These are phyloP conservation scores for Solenopsis fugax DNA, from an alignment of 1,140 invertebrate genomes.

Conservation along the genomic window DNA sequence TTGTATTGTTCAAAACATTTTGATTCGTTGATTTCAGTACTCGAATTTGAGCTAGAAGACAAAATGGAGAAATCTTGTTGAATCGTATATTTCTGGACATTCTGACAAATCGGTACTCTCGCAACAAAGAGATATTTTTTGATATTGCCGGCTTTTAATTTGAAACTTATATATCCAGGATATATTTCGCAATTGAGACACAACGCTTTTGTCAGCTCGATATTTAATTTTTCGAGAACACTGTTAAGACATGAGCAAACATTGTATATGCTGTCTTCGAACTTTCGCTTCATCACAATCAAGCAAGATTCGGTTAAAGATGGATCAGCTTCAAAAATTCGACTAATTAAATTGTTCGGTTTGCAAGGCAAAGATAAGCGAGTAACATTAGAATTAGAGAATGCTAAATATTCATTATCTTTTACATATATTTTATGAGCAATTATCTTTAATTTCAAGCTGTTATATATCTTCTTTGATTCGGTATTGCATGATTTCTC, in stretches of 20 bases:
- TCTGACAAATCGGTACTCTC: conserved; percentile 66
- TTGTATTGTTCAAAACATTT: neutral
- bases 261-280: conserved; percentile 57
- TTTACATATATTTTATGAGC: conserved; percentile 10
- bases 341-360: conserved; percentile 57
- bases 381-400: neutral
- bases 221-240: conserved; percentile 58
- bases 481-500: neutral
- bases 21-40: neutral
- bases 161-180: conserved; percentile 69
- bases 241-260: conserved; percentile 73
- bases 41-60: neutral
- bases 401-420: neutral
- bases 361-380: conserved; percentile 72
- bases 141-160: conserved; percentile 18
- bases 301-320: conserved; percentile 49
- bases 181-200: conserved; percentile 72
- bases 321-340: conserved; percentile 70
- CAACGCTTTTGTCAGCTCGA: conserved; percentile 3
- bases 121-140: conserved; percentile 58
- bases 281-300: conserved; percentile 68
- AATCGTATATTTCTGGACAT: conserved; percentile 8
- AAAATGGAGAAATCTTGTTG: neutral
- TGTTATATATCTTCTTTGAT: neutral
- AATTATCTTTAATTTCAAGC: conserved; percentile 45